Evolutionary conservation across 2,888 invertebrate genomes (phyloP).

Genomic region (Trichogramma evanescens): DNA sequence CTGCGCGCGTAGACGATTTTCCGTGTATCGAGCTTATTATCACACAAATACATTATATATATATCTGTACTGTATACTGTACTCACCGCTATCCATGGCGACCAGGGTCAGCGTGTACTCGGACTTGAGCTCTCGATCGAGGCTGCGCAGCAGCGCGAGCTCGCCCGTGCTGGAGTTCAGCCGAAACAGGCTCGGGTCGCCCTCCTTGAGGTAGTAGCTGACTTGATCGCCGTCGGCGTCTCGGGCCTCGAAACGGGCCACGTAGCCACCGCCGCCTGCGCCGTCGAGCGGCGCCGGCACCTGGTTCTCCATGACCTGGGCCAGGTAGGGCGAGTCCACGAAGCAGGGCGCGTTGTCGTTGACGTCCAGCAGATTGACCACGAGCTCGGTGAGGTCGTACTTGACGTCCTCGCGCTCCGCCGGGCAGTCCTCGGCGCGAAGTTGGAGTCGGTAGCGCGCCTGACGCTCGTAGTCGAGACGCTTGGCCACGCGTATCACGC

Average conservation of each 20-base stretch:
- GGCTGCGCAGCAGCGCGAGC: slow-evolving; percentile 72
- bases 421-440: slow-evolving; percentile 84
- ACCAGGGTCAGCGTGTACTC: slow-evolving; percentile 81
- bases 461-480: slow-evolving; percentile 89
- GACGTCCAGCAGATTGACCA: slow-evolving; percentile 80
- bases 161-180: slow-evolving; percentile 89
- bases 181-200: slow-evolving; percentile 82
- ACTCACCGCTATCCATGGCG: slow-evolving; percentile 90
- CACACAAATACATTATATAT: too few species aligned
- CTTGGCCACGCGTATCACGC: slow-evolving; percentile 83
- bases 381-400: slow-evolving; percentile 70
- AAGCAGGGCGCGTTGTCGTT: slow-evolving; percentile 93
- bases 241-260: too few species aligned
- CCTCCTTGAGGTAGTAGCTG: slow-evolving; percentile 88
- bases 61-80: neutral
- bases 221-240: slow-evolving; percentile 76
- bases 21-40: too few species aligned
- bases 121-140: slow-evolving; percentile 78
- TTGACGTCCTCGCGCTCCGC: neutral
- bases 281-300: slow-evolving; percentile 63
- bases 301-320: slow-evolving; percentile 88
- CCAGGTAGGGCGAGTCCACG: slow-evolving; percentile 88
- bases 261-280: too few species aligned
- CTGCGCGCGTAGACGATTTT: too few species aligned
- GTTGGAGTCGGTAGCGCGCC: slow-evolving; percentile 72